Evolutionary conservation across 2,797 vertebrate species (phyloP).

Genomic region (Sebastes matsubarae): DNA sequence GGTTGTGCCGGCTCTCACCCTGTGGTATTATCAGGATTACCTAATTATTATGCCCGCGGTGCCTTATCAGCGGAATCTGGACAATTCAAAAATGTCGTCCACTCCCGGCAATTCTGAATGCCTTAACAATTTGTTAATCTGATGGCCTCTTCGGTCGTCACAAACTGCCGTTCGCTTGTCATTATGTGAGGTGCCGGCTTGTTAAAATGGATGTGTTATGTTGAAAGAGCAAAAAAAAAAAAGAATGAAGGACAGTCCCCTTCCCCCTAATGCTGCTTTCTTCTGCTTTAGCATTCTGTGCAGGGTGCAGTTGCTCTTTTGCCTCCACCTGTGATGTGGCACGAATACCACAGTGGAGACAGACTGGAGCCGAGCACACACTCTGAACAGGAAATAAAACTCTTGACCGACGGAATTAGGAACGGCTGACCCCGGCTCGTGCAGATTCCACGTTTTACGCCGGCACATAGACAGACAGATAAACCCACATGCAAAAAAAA

Average conservation of each 20-base stretch:
- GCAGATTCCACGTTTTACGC: conserved; percentile 35
- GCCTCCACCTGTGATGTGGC: conserved; percentile 70
- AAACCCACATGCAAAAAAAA: conserved; percentile 22
- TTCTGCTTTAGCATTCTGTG: conserved; percentile 42
- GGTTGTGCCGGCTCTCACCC: conserved; percentile 25
- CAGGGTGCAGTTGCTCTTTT: conserved; percentile 49
- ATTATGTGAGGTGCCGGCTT: not conserved
- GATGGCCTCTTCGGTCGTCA: conserved; percentile 5
- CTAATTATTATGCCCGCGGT: conserved; percentile 1
- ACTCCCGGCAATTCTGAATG: not conserved
- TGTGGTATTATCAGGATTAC: conserved; percentile 7
- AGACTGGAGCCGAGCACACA: conserved; percentile 46
- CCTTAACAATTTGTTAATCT: not conserved
- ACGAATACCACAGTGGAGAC: conserved; percentile 65
- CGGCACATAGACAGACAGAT: not conserved
- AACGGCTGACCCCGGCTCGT: conserved; percentile 13
- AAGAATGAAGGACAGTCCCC: conserved; percentile 24
- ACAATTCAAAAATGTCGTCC: not conserved
- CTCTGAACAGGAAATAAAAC: conserved; percentile 49
- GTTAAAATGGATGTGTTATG: conserved; percentile 35
- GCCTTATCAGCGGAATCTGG: conserved; percentile 15
- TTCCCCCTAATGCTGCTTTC: conserved; percentile 2
- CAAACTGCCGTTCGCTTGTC: not conserved
- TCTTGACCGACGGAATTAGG: conserved; percentile 35
- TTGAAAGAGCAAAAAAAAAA: conserved; percentile 12